Conservation (phyloP, 2,113 vertebrate species). For the Anhinga anhinga region DNA sequence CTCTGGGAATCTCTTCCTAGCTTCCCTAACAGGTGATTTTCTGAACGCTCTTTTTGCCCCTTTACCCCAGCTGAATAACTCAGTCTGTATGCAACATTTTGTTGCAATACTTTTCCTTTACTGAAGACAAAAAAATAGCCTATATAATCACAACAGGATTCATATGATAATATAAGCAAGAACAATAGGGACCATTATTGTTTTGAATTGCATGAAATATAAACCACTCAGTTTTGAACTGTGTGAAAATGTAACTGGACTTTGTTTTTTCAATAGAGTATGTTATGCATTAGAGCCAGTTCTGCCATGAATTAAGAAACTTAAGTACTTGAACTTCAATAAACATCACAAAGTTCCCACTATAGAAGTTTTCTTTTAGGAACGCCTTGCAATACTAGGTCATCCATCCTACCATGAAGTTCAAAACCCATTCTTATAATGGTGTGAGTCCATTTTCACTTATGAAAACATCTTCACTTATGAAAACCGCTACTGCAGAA, state of each 20-base stretch:
- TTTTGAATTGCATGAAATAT: background rate
- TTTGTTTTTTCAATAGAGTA: background rate
- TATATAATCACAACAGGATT: background rate
- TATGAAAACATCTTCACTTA: background rate
- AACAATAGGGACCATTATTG: background rate
- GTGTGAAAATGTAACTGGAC: background rate
- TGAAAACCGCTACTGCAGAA: background rate
- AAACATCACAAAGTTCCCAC: background rate
- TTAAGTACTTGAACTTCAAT: background rate
- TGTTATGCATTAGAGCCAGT: background rate
- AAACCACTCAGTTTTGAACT: background rate
- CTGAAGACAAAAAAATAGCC: background rate
- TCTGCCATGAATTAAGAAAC: background rate
- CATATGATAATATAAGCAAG: background rate
- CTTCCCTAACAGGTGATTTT: background rate
- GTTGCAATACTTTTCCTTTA: background rate
- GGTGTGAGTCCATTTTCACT: background rate
- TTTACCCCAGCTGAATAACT: background rate
- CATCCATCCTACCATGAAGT: background rate
- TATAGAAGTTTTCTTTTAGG: background rate
- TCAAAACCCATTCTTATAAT: background rate
- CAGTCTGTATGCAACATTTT: background rate
- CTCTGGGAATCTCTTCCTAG: background rate
- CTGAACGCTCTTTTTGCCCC: background rate
- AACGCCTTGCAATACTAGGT: background rate